A percentile compares a stretch with the other conserved stretches of the same genome.
phyloP scores from a whole-genome alignment of 2,113 vertebrate genomes.

The Canis aureus region DNA sequence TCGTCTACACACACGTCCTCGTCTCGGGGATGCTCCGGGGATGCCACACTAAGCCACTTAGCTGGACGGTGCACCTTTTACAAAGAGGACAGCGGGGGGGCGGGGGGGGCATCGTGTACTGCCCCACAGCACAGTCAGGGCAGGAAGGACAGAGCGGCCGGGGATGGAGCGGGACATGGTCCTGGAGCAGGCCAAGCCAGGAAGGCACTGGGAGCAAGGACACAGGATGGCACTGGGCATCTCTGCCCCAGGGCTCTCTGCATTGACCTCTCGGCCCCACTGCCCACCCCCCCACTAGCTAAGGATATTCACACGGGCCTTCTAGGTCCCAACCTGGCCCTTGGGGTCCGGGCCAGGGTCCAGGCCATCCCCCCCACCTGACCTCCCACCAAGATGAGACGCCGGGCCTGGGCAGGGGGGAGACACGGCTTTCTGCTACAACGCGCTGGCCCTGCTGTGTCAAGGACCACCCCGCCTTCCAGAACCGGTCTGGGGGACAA shows the following conservation, averaged over 20 bases:
- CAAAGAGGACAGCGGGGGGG: neutral
- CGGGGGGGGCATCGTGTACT: accelerated
- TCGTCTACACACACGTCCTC: accelerated
- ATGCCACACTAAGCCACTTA: too few relatives aligned
- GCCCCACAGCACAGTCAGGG: accelerated
- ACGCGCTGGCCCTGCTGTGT: accelerated
- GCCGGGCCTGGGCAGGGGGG: accelerated
- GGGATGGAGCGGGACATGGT: accelerated
- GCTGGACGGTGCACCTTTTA: accelerated
- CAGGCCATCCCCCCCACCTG: neutral
- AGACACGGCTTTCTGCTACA: accelerated
- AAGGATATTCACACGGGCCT: accelerated
- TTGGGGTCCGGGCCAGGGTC: accelerated
- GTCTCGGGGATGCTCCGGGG: neutral
- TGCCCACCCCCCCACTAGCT: neutral
- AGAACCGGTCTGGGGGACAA: neutral
- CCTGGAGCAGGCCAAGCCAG: accelerated
- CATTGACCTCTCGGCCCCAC: too few relatives aligned
- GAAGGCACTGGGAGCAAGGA: accelerated
- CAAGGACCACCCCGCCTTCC: neutral
- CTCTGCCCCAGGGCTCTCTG: accelerated
- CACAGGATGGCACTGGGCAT: accelerated
- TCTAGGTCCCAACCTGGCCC: neutral
- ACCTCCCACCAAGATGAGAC: accelerated
- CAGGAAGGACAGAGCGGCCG: accelerated